Conservation (phyloP, 2,888 invertebrate species). For the Zhuqinia jingwanae region DNA sequence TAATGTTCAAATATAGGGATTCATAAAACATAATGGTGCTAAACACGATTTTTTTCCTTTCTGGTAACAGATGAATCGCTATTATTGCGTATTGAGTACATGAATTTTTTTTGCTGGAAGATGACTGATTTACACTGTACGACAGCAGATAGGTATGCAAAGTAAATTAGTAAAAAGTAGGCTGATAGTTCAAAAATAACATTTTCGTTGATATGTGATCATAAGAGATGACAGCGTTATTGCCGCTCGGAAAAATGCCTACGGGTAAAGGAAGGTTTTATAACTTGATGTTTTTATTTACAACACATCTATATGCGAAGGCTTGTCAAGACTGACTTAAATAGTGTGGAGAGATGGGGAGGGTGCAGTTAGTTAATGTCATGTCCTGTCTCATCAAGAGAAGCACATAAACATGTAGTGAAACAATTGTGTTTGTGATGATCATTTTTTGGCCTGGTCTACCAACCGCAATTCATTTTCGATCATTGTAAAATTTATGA, state of each 20-base stretch:
- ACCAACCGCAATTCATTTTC: conserved; percentile 23
- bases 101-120: conserved; percentile 56
- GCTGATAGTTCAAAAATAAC: conserved; percentile 40
- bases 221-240: not conserved
- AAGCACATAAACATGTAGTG: not conserved
- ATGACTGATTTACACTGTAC: conserved; percentile 43
- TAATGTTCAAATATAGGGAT: not conserved
- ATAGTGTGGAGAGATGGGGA: not conserved
- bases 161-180: conserved; percentile 46
- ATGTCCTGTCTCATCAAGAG: conserved; percentile 13
- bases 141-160: conserved; percentile 45
- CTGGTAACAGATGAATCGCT: conserved; percentile 50
- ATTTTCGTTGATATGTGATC: not conserved
- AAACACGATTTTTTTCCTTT: conserved; percentile 30
- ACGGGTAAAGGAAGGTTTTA: conserved; percentile 24
- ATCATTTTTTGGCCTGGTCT: conserved; percentile 27
- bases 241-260: not conserved
- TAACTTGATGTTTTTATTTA: not conserved
- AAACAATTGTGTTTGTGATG: conserved; percentile 30
- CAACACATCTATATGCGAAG: too few relatives aligned
- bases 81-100: conserved; percentile 31
- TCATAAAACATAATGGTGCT: conserved; percentile 21
- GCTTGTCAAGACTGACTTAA: not conserved
- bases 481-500: conserved; percentile 28
- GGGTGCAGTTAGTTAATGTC: conserved; percentile 21